Evolutionary conservation across 1,140 invertebrate genomes (phyloP).

Genomic region (Drosophila subpulchrella): DNA sequence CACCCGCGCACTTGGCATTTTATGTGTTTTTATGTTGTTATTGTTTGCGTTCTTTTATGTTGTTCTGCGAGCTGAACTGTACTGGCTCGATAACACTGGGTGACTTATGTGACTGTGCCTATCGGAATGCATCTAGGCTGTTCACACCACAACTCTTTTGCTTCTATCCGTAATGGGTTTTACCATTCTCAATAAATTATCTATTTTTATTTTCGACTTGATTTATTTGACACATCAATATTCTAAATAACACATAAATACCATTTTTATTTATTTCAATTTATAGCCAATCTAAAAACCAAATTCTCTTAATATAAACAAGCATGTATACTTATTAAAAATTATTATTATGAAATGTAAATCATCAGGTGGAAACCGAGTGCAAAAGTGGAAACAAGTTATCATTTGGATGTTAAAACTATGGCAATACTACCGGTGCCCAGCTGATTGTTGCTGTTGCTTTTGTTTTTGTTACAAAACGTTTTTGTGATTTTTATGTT

Average conservation of each 20-base stretch:
- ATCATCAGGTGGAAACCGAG: neutral
- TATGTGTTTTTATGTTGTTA: slow-evolving; percentile 57
- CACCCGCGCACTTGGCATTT: slow-evolving; percentile 49
- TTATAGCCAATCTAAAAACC: no score
- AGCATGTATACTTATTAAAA: no score
- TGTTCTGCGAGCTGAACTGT: slow-evolving; percentile 36
- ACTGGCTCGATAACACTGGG: slow-evolving; percentile 8
- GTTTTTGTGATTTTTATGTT: slow-evolving; percentile 38
- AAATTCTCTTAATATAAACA: no score
- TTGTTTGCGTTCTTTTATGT: slow-evolving; percentile 68
- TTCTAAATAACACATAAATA: no score
- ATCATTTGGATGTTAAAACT: neutral
- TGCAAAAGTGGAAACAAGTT: neutral
- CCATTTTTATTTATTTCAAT: no score
- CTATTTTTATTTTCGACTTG: no score
- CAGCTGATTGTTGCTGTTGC: slow-evolving; percentile 56
- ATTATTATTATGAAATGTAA: no score
- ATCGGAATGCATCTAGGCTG: neutral
- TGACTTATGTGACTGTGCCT: neutral
- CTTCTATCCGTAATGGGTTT: no score
- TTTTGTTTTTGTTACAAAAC: slow-evolving; percentile 59
- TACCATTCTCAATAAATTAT: no score
- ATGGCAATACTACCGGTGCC: slow-evolving; percentile 6
- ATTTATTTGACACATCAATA: no score
- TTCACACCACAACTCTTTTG: neutral